Evolutionary conservation across 2,113 vertebrate species (phyloP).

Genomic region (Xiphophorus hellerii): DNA sequence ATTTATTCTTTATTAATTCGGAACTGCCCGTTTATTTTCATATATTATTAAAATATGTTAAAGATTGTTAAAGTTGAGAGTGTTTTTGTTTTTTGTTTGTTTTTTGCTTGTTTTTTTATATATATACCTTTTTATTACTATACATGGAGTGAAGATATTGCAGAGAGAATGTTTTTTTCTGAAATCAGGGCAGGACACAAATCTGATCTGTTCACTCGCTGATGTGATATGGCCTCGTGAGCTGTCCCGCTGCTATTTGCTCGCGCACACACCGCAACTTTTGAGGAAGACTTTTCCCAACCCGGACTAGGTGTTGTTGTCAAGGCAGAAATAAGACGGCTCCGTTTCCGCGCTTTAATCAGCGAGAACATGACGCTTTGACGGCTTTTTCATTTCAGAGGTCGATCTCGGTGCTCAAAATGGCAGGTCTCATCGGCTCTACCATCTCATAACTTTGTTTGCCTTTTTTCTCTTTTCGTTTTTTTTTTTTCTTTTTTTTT

Average conservation of each 20-base stretch:
- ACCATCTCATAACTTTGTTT: slow-evolving; percentile 80
- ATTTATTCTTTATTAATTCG: slow-evolving; percentile 31
- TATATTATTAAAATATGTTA: slow-evolving; percentile 1
- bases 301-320: slow-evolving; percentile 27
- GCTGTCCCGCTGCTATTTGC: slow-evolving; percentile 20
- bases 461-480: slow-evolving; percentile 34
- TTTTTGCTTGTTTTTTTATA: background rate
- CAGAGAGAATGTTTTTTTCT: too few species aligned
- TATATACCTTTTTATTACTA: background rate
- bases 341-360: slow-evolving; percentile 45
- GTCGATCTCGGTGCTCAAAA: slow-evolving; percentile 89
- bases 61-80: too few species aligned
- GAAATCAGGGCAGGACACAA: background rate
- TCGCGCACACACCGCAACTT: background rate
- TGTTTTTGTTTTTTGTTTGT: too few species aligned
- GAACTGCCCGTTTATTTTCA: slow-evolving; percentile 14
- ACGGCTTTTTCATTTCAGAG: slow-evolving; percentile 82
- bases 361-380: slow-evolving; percentile 77
- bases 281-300: background rate
- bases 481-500: slow-evolving; percentile 30
- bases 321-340: background rate
- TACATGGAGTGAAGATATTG: slow-evolving; percentile 5
- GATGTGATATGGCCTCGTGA: slow-evolving; percentile 6
- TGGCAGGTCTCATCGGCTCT: slow-evolving; percentile 91
- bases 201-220: slow-evolving; percentile 28